Evolutionary conservation across 2,888 invertebrate genomes (phyloP).

Genomic region (Cerastis rubricosa): DNA sequence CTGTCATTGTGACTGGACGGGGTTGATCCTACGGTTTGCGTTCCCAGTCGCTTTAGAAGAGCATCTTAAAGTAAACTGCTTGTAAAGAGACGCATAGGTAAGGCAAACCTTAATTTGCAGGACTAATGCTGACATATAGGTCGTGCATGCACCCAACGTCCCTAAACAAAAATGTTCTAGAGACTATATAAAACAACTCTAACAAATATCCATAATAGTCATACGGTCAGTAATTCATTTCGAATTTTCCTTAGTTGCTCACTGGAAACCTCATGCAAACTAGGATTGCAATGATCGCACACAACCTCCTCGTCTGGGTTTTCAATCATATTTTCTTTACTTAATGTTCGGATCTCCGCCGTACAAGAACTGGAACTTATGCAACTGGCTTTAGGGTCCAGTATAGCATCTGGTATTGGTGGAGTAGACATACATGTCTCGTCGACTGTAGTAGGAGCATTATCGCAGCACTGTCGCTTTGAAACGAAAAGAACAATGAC

Average conservation of each 20-base stretch:
- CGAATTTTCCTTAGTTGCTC: conserved; percentile 18
- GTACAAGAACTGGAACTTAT: conserved; percentile 4
- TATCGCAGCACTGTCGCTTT: conserved; percentile 24
- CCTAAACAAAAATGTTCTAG: conserved; percentile 1
- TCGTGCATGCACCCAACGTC: not conserved
- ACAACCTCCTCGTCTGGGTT: not conserved
- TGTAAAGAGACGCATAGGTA: not conserved
- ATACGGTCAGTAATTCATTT: conserved; percentile 24
- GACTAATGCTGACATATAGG: not conserved
- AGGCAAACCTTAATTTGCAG: not conserved
- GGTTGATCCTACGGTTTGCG: not conserved
- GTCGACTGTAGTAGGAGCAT: conserved; percentile 3
- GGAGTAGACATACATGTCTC: conserved; percentile 4
- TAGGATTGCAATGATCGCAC: not conserved
- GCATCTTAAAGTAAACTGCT: not conserved
- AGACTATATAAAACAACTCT: conserved; percentile 26
- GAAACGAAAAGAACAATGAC: conserved; percentile 24
- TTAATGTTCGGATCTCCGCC: not conserved
- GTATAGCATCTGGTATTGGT: not conserved
- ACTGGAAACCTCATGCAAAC: conserved; percentile 1
- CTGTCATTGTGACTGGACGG: not conserved
- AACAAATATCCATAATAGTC: conserved; percentile 32
- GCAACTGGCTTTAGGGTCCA: not conserved
- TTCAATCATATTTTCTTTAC: not conserved
- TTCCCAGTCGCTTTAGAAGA: not conserved